Base-by-base conservation (phyloP, 1,140 invertebrate genomes). In the Diabrotica virgifera region DNA sequence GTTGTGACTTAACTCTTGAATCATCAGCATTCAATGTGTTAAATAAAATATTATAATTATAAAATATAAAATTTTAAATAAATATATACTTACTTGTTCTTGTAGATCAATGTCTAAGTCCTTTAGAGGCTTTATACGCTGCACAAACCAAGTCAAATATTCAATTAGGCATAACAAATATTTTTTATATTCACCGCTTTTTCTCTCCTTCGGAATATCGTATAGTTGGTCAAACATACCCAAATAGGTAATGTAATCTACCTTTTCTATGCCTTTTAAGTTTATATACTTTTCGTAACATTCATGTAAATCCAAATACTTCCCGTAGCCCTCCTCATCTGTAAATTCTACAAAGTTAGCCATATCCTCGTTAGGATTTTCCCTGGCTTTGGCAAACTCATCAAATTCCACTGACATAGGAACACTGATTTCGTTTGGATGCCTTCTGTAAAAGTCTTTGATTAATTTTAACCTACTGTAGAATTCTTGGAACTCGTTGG, bases 261-360 rank as follows among this genome's bases (percentile, higher is more conserved):
- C 87, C 85, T 94, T 97, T 85, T 97, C 94, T 67, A 98, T 90
- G 36, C 95, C 96, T 81, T 99, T 98, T 10, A 99, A 82, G 79
- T 99, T 99, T 5, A 99, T 89, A 76, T 92, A 99, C 74, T 93
- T 94, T 74, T 95, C 93, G 81, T 95, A 98, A 76, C 95, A 95
- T 79, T 96, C 92, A 80, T 99, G 96, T n/a, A 99, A 84, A 84
- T 99, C 98, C 36, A 99, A 84, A 82, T 97, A 99, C 80, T 96
- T 96, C 11, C 98, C 98, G 84, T 98, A 99, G 10, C 97, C 97
- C 83, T 99, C 98, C 82, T 99, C 98, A 81, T 99, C 98, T n/a
- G 94, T 96, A 76, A 99, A 99, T 70, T 98, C 95, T 5, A 97
- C 93, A 69, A 97, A 85, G 78, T 91, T 79, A 6, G 76, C 68